Percentiles rank a stretch among this genome's conserved stretches.
Evolutionary conservation across 2,113 vertebrate species (phyloP).

Genomic region (Cricetomys ansorgei): DNA sequence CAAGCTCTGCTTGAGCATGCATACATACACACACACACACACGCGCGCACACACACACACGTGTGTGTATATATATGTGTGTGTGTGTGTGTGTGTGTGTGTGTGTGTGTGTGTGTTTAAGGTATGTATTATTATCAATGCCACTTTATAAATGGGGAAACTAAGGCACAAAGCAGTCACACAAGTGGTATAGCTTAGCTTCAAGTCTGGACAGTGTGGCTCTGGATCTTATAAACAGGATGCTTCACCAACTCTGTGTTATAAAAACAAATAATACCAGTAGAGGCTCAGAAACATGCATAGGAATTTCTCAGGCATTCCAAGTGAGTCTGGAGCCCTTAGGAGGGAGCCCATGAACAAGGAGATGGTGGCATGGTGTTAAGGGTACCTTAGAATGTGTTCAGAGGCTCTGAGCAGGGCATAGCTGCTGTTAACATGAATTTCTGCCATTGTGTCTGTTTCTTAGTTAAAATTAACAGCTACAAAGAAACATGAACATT

Average conservation of each 20-base stretch:
- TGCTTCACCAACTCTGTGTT: neutral
- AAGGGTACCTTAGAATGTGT: neutral
- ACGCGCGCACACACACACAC: neutral
- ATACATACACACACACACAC: neutral
- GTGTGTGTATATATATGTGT: no score
- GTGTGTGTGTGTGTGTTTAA: neutral
- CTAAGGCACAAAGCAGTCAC: neutral
- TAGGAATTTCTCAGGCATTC: neutral
- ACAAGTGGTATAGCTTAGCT: neutral
- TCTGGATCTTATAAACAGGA: neutral
- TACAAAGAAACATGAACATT: conserved; percentile 84
- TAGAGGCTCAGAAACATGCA: neutral
- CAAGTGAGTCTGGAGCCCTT: neutral
- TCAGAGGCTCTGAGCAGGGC: neutral
- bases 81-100: no score
- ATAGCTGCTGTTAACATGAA: neutral
- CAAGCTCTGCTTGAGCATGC: neutral
- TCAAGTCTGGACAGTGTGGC: neutral
- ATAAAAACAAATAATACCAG: neutral
- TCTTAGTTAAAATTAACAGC: conserved; percentile 76
- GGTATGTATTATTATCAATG: neutral
- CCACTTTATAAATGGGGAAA: neutral
- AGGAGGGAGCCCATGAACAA: neutral
- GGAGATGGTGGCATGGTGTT: neutral
- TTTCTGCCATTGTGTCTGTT: conserved; percentile 65